These are phyloP conservation scores for Ctenodactylus gundi DNA, from an alignment of 2,113 vertebrate species.

Conservation along the genomic window DNA sequence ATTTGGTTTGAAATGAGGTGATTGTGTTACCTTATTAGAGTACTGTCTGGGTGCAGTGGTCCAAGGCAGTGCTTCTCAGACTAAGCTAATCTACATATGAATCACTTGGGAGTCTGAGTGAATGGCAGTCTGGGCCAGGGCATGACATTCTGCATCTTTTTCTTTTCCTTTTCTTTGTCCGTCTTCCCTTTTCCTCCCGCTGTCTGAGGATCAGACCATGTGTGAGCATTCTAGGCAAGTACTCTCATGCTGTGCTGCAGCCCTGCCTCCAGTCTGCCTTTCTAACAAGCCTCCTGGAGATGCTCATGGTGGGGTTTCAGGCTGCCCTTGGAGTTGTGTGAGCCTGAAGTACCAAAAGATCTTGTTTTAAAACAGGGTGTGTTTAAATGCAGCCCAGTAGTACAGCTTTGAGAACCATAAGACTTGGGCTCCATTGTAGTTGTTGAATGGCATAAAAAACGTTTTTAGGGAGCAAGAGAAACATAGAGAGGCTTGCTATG, in stretches of 20 bases:
- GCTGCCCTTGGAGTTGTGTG: background rate
- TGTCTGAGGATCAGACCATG: background rate
- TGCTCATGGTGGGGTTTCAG: background rate
- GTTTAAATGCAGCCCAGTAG: background rate
- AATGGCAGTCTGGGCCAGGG: background rate
- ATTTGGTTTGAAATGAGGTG: constrained; percentile 43
- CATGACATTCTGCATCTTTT: background rate
- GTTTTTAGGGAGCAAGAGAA: constrained; percentile 32
- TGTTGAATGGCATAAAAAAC: constrained; percentile 15
- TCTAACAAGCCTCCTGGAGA: background rate
- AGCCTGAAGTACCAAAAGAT: background rate
- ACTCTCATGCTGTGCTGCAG: background rate
- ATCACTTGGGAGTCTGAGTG: background rate
- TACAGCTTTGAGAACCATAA: constrained; percentile 33
- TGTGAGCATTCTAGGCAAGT: background rate
- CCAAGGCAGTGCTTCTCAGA: background rate
- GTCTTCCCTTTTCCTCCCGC: background rate
- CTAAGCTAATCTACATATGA: background rate
- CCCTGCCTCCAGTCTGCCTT: background rate
- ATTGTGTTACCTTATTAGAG: background rate
- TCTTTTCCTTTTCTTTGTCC: background rate
- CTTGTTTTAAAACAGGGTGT: background rate
- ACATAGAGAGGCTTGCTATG: background rate
- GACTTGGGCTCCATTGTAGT: constrained; percentile 3
- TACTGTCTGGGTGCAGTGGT: background rate